phyloP scores from a whole-genome alignment of 2,888 invertebrate species.

The Drepanosiphum platanoidis region DNA sequence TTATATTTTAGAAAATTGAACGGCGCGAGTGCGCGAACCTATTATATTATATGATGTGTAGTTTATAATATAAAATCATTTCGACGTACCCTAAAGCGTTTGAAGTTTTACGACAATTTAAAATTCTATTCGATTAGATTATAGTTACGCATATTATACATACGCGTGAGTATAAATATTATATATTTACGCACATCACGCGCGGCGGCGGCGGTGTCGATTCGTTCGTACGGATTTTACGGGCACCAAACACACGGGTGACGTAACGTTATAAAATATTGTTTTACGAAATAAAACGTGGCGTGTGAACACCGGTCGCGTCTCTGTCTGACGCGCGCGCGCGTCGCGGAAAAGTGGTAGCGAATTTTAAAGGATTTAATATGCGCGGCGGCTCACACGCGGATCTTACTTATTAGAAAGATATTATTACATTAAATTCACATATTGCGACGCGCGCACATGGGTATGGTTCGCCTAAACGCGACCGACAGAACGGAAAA shows the following conservation, averaged over 20 bases:
- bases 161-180: no score
- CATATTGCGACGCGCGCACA: no score
- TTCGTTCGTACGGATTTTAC: no score
- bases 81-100: slow-evolving; percentile 29
- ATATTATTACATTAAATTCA: no score
- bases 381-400: not conserved
- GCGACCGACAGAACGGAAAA: slow-evolving; percentile 9
- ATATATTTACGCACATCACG: no score
- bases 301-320: not conserved
- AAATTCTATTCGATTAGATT: slow-evolving; percentile 23
- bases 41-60: not conserved
- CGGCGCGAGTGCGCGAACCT: not conserved
- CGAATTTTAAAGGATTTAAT: slow-evolving; percentile 13
- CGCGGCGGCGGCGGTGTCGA: no score
- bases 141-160: no score
- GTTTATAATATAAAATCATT: slow-evolving; percentile 21
- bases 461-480: not conserved
- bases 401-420: not conserved
- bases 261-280: not conserved
- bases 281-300: not conserved
- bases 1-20: slow-evolving; percentile 39
- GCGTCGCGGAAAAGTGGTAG: not conserved
- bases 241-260: not conserved
- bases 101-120: slow-evolving; percentile 27
- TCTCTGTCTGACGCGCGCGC: not conserved